phyloP scores from a whole-genome alignment of 2,113 vertebrate genomes.

The Archilochus colubris region DNA sequence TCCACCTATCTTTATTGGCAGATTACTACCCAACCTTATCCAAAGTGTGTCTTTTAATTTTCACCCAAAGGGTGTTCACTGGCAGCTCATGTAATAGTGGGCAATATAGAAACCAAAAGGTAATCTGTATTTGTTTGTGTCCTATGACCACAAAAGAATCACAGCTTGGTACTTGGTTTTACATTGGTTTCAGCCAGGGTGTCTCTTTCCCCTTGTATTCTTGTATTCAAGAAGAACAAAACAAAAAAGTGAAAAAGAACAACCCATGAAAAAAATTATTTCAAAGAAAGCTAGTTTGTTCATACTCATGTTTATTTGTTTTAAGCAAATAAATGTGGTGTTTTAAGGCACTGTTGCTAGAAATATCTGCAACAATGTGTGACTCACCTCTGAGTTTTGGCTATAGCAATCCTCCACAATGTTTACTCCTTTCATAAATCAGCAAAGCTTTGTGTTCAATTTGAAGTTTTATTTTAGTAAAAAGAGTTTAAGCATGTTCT shows the following conservation, averaged over 20 bases:
- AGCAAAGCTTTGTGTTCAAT: neutral
- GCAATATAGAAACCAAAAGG: neutral
- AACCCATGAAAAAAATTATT: neutral
- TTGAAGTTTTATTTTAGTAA: neutral
- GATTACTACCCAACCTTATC: neutral
- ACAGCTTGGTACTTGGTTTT: neutral
- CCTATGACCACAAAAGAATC: neutral
- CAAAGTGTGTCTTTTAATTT: neutral
- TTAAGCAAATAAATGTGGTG: neutral
- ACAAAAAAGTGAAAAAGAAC: neutral
- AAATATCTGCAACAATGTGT: neutral
- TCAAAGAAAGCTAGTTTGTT: neutral
- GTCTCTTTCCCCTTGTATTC: neutral
- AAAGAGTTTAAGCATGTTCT: neutral
- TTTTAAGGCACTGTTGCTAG: neutral
- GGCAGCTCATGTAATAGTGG: neutral
- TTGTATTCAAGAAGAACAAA: neutral
- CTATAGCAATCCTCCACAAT: neutral
- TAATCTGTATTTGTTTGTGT: neutral
- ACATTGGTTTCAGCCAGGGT: fast-evolving
- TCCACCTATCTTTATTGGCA: neutral
- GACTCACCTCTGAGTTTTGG: neutral
- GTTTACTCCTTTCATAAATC: neutral
- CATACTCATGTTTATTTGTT: neutral
- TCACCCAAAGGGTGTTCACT: neutral